Evolutionary conservation across 1,140 invertebrate species (phyloP).

Genomic region (Drosophila melanica): DNA sequence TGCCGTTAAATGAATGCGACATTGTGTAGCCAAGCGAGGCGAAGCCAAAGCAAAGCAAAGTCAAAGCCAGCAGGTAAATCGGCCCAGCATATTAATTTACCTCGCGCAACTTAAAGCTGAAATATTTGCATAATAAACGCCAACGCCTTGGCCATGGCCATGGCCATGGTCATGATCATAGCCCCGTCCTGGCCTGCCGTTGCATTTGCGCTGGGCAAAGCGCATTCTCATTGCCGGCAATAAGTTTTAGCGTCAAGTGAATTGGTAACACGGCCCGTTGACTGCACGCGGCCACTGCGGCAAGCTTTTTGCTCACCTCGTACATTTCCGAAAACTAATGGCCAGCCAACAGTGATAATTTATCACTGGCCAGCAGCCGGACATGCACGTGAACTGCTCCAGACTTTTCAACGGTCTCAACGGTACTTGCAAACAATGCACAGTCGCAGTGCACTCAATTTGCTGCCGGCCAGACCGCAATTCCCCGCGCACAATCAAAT

Average conservation of each 20-base stretch:
- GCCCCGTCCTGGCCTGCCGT: slow-evolving; percentile 19
- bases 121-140: slow-evolving; percentile 82
- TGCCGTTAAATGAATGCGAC: slow-evolving; percentile 81
- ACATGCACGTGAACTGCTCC: slow-evolving; percentile 56
- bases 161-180: slow-evolving; percentile 24
- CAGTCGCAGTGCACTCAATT: slow-evolving; percentile 61
- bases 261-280: slow-evolving; percentile 43
- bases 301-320: slow-evolving; percentile 63
- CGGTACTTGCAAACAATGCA: slow-evolving; percentile 78
- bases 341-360: slow-evolving; percentile 77
- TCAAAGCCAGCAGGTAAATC: slow-evolving; percentile 32
- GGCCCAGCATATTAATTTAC: slow-evolving; percentile 71
- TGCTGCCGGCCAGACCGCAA: slow-evolving; percentile 56
- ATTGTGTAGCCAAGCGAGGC: slow-evolving; percentile 55
- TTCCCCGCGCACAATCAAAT: slow-evolving; percentile 67
- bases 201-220: slow-evolving; percentile 54
- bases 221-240: slow-evolving; percentile 71
- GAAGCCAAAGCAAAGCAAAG: slow-evolving; percentile 24
- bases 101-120: slow-evolving; percentile 70
- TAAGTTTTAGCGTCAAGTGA: slow-evolving; percentile 59
- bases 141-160: slow-evolving; percentile 64
- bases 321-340: slow-evolving; percentile 80
- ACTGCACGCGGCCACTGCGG: slow-evolving; percentile 15
- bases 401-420: slow-evolving; percentile 45
- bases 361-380: slow-evolving; percentile 79